A percentile compares a stretch with the other conserved stretches of the same genome.
Conservation (phyloP, 2,113 vertebrate species). For the Cyprinodon tularosa region DNA sequence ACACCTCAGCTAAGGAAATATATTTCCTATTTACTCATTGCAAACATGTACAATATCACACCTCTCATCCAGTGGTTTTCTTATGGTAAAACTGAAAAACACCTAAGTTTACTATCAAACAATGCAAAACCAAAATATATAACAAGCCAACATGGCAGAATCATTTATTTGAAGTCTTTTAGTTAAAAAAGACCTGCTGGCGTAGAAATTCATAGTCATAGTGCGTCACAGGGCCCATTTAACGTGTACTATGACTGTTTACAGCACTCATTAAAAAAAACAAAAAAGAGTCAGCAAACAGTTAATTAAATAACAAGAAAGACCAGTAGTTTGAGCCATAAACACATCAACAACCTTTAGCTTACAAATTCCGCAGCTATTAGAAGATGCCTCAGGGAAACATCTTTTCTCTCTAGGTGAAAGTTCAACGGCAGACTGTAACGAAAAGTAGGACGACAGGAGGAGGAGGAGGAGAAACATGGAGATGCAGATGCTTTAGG, state of each 20-base stretch:
- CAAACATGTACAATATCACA: no score
- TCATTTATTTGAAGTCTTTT: no score
- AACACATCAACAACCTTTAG: slow-evolving; percentile 16
- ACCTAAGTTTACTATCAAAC: no score
- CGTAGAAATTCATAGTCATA: no score
- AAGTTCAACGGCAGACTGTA: slow-evolving; percentile 58
- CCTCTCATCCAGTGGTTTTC: no score
- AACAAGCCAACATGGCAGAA: no score
- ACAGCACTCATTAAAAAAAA: slow-evolving; percentile 4
- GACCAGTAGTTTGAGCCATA: background rate
- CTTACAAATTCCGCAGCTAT: slow-evolving; percentile 4
- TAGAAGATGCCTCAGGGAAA: slow-evolving; percentile 20
- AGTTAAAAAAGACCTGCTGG: no score
- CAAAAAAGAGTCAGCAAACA: slow-evolving; percentile 2
- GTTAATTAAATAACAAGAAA: background rate
- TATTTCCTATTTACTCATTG: no score
- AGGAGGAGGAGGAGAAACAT: slow-evolving; percentile 13
- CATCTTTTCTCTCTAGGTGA: slow-evolving; percentile 58
- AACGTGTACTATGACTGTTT: background rate
- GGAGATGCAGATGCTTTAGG: slow-evolving; percentile 39
- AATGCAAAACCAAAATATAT: no score
- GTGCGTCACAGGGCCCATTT: background rate
- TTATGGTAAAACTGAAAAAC: no score
- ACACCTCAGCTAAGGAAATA: no score
- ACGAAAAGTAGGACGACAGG: slow-evolving; percentile 8